Evolutionary conservation across 2,888 invertebrate genomes (phyloP).

Genomic region (Anagyrus pseudococci): DNA sequence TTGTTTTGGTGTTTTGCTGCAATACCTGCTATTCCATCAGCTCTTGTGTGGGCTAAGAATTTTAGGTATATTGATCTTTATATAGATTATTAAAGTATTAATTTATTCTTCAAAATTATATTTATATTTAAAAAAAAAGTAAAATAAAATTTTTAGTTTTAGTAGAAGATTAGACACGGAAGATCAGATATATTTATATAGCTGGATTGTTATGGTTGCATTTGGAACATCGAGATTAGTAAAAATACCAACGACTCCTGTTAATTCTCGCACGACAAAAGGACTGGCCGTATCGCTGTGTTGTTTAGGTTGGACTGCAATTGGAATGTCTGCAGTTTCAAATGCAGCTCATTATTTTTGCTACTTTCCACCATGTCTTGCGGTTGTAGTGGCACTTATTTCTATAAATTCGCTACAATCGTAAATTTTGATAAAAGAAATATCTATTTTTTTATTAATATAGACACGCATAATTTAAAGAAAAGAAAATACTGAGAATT

Average conservation of each 20-base stretch:
- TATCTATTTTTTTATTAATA: no score
- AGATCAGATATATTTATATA: constrained; percentile 50
- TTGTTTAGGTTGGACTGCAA: constrained; percentile 50
- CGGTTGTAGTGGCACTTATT: constrained; percentile 44
- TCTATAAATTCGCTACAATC: constrained; percentile 43
- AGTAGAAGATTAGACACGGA: constrained; percentile 52
- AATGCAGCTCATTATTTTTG: constrained; percentile 53
- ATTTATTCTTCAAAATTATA: background rate
- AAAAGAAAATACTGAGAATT: background rate
- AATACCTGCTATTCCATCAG: constrained; percentile 74
- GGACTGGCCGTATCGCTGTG: constrained; percentile 48
- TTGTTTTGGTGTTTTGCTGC: constrained; percentile 72
- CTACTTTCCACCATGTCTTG: constrained; percentile 52
- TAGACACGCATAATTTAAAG: background rate
- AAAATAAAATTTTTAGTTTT: constrained; percentile 44
- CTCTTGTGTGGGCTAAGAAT: constrained; percentile 82
- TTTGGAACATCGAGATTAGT: constrained; percentile 51
- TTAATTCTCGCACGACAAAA: constrained; percentile 40
- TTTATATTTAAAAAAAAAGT: constrained; percentile 2
- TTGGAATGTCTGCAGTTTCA: constrained; percentile 47
- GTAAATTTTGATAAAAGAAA: background rate
- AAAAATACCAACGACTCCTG: constrained; percentile 42
- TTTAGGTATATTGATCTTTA: constrained; percentile 68
- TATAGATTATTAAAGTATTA: background rate
- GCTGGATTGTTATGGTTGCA: constrained; percentile 52